Percentiles rank a stretch among this genome's conserved stretches.
These are phyloP conservation scores for Bujurquina vittata DNA, from an alignment of 2,113 vertebrate species.

Conservation along the genomic window DNA sequence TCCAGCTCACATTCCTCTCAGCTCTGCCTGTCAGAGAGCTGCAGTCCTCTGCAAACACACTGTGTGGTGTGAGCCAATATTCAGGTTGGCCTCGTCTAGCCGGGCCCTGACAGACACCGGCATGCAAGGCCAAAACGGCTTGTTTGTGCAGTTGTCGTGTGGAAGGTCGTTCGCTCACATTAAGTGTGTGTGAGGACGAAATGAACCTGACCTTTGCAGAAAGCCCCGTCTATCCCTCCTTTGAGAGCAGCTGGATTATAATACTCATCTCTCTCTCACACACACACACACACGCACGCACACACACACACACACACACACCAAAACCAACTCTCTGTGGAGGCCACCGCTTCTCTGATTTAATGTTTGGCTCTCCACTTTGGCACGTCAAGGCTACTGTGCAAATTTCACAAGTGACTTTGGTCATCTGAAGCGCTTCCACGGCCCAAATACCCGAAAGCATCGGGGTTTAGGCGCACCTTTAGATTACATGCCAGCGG, in stretches of 20 bases:
- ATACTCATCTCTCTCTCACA: conserved; percentile 38
- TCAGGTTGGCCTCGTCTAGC: conserved; percentile 18
- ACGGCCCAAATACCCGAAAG: conserved; percentile 34
- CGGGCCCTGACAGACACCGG: conserved; percentile 38
- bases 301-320: background rate
- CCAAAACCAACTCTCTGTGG: background rate
- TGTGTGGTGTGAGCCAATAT: background rate
- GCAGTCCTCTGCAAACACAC: conserved; percentile 34
- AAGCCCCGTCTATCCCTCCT: conserved; percentile 38
- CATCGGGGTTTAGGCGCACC: conserved; percentile 35
- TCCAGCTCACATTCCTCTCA: conserved; percentile 47
- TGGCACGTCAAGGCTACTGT: conserved; percentile 34
- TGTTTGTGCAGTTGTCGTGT: conserved; percentile 73
- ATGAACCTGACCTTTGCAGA: conserved; percentile 76
- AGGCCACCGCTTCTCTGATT: conserved; percentile 25
- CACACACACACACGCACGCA: background rate
- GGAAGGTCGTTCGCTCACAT: conserved; percentile 58
- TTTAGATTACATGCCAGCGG: conserved; percentile 20
- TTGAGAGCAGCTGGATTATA: conserved; percentile 55
- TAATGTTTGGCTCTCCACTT: conserved; percentile 35
- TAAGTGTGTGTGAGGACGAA: conserved; percentile 51
- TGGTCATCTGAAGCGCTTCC: conserved; percentile 49
- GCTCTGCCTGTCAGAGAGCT: conserved; percentile 37
- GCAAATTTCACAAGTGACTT: conserved; percentile 29
- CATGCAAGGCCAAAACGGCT: conserved; percentile 32